A percentile compares a stretch with the other conserved stretches of the same genome.
Evolutionary conservation across 2,888 invertebrate species (phyloP).

Genomic region (Drosophila peninsularis): DNA sequence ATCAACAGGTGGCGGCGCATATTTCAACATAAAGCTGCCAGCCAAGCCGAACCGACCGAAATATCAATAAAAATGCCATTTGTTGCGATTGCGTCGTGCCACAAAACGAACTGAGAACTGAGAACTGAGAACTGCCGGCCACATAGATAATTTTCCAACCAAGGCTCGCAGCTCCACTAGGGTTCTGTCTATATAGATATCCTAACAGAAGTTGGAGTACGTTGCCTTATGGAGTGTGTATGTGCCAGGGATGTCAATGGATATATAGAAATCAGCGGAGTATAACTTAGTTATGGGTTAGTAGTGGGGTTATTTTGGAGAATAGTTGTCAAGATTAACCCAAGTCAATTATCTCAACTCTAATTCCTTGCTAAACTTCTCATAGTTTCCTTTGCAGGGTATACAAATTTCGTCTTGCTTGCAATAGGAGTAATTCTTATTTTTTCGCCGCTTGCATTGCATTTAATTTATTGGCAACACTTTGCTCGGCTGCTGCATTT

Average conservation of each 20-base stretch:
- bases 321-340: background rate
- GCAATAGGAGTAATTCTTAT: background rate
- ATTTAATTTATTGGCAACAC: slow-evolving; percentile 79
- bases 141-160: slow-evolving; percentile 48
- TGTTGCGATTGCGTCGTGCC: slow-evolving; percentile 73
- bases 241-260: background rate
- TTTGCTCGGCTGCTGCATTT: slow-evolving; percentile 71
- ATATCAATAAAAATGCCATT: slow-evolving; percentile 81
- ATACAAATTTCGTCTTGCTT: slow-evolving; percentile 20
- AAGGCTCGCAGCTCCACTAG: slow-evolving; percentile 17
- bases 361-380: background rate
- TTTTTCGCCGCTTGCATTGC: slow-evolving; percentile 48
- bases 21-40: slow-evolving; percentile 75
- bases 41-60: slow-evolving; percentile 64
- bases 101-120: slow-evolving; percentile 47
- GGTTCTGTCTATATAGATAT: slow-evolving; percentile 8
- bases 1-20: slow-evolving; percentile 77
- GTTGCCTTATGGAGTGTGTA: background rate
- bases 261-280: background rate
- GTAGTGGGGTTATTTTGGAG: no score
- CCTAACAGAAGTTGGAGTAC: slow-evolving; percentile 15
- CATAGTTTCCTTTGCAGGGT: slow-evolving; percentile 18
- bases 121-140: slow-evolving; percentile 25
- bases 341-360: background rate
- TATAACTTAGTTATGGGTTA: background rate